phyloP scores from a whole-genome alignment of 2,888 invertebrate genomes.

The Stegana nigrithorax region DNA sequence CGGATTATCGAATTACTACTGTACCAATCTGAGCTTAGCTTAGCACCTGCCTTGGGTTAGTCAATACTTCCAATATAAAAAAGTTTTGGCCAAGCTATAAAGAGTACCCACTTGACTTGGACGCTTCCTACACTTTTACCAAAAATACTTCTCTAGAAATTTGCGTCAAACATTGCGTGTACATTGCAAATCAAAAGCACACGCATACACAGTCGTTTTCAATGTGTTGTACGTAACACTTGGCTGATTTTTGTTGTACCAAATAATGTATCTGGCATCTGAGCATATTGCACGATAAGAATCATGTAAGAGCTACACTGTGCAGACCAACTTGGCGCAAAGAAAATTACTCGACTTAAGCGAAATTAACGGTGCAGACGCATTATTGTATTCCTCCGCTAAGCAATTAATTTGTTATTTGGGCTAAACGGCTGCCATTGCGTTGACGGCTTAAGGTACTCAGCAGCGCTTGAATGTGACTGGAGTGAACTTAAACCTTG shows the following conservation, averaged over 20 bases:
- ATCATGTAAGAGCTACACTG: constrained; percentile 21
- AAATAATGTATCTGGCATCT: background rate
- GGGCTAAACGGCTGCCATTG: background rate
- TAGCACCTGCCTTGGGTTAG: no score
- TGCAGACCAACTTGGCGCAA: constrained; percentile 24
- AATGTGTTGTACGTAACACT: constrained; percentile 35
- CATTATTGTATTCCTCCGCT: background rate
- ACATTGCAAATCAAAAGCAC: constrained; percentile 33
- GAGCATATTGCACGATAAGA: constrained; percentile 40
- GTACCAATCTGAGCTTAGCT: no score
- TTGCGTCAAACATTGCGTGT: background rate
- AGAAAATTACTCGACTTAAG: constrained; percentile 1
- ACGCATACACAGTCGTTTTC: constrained; percentile 24
- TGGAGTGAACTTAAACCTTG: background rate
- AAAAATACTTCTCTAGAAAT: no score
- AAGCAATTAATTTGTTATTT: constrained; percentile 1
- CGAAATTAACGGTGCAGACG: background rate
- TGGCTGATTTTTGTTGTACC: constrained; percentile 43
- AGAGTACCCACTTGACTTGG: no score
- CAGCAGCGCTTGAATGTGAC: background rate
- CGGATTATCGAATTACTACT: no score
- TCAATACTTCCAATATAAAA: no score
- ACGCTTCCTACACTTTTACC: background rate
- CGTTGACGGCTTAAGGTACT: background rate
- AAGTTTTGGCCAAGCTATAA: no score